These are phyloP conservation scores for Ciconia boyciana DNA, from an alignment of 2,113 vertebrate species.

Conservation along the genomic window DNA sequence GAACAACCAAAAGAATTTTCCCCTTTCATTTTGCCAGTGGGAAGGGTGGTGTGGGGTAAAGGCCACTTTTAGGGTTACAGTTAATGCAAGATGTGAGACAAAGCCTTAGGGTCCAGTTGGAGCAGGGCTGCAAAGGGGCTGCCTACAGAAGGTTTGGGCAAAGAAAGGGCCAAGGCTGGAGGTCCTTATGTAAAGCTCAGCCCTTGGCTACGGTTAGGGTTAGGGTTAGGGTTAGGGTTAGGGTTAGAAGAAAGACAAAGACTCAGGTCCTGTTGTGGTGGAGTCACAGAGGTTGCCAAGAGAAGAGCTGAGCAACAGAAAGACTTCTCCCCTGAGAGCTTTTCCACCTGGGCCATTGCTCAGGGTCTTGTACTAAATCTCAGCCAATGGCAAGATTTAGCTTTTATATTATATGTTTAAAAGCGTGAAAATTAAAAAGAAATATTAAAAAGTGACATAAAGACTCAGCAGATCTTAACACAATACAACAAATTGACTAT, in stretches of 20 bases:
- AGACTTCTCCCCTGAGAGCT: not conserved
- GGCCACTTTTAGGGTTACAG: not conserved
- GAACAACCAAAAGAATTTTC: not conserved
- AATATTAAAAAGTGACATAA: not conserved
- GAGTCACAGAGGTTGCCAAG: not conserved
- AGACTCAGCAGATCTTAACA: not conserved
- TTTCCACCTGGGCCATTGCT: not conserved
- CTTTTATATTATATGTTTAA: not conserved
- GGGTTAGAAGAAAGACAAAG: not conserved
- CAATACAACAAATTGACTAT: not conserved
- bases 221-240: not conserved
- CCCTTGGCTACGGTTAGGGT: not conserved
- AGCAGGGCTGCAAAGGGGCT: not conserved
- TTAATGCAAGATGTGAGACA: not conserved
- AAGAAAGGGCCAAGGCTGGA: not conserved
- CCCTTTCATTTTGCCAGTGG: not conserved
- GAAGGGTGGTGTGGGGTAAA: not conserved
- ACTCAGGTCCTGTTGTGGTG: not conserved
- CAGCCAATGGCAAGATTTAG: not conserved
- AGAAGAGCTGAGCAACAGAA: not conserved
- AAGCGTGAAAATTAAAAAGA: not conserved
- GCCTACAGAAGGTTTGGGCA: not conserved
- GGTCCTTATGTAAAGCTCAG: not conserved
- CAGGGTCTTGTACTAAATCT: not conserved
- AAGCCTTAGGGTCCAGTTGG: not conserved